These are phyloP conservation scores for Drosophila subsilvestris DNA, from an alignment of 2,888 invertebrate genomes.

Conservation along the genomic window DNA sequence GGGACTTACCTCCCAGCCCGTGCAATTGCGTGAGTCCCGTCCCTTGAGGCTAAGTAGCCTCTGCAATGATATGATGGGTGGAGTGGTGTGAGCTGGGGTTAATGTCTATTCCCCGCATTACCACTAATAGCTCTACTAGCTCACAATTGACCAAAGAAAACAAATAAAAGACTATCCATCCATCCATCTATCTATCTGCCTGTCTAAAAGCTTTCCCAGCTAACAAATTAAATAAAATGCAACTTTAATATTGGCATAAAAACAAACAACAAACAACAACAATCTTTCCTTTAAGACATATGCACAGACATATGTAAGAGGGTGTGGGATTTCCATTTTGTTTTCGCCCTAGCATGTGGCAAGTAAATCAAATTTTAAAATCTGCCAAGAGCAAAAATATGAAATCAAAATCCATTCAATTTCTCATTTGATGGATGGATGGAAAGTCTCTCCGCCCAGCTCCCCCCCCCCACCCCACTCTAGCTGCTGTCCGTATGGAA, in stretches of 20 bases:
- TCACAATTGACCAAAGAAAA: constrained; percentile 14
- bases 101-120: constrained; percentile 5
- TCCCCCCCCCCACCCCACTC: neutral
- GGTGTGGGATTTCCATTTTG: neutral
- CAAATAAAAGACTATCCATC: too few relatives aligned
- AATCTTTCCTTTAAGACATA: neutral
- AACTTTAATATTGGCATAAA: neutral
- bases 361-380: constrained; percentile 48
- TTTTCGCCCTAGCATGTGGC: constrained; percentile 12
- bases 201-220: neutral
- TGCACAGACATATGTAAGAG: neutral
- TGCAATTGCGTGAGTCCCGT: constrained; percentile 16
- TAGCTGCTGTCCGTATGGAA: constrained; percentile 31
- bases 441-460: constrained; percentile 12
- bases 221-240: neutral
- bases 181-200: too few relatives aligned
- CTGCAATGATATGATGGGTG: neutral
- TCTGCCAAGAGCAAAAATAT: constrained; percentile 46
- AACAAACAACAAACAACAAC: too few relatives aligned
- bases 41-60: constrained; percentile 11
- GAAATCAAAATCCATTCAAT: constrained; percentile 57
- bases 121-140: neutral
- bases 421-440: constrained; percentile 39
- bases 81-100: neutral
- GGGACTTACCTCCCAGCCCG: neutral